Conservation (phyloP, 2,797 vertebrate genomes). For the Hafferia zeledoni region DNA sequence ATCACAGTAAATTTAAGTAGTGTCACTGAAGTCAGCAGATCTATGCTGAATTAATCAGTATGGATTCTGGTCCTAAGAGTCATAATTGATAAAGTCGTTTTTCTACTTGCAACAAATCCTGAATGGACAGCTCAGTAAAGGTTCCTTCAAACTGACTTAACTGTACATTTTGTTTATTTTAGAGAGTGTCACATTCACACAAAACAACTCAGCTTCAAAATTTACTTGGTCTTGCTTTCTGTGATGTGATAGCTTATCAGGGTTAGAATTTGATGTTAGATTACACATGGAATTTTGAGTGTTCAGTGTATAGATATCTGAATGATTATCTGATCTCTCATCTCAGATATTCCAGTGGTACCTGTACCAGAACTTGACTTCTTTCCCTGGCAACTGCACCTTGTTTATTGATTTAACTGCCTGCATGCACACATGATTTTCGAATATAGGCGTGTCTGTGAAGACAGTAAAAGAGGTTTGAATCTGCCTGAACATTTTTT, state of each 20-base stretch:
- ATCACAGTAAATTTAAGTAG: not conserved
- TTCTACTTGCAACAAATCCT: not conserved
- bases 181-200: not conserved
- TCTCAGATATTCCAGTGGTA: not conserved
- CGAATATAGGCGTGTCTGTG: not conserved
- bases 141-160: not conserved
- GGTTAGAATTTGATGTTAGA: not conserved
- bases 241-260: not conserved
- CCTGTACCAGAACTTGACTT: not conserved
- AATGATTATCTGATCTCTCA: not conserved
- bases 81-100: not conserved
- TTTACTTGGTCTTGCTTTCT: not conserved
- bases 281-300: not conserved
- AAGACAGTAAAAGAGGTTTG: not conserved
- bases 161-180: not conserved
- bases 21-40: conserved; percentile 32
- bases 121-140: not conserved
- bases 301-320: not conserved
- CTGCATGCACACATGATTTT: not conserved
- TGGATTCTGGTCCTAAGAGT: conserved; percentile 1
- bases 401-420: not conserved
- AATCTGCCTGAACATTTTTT: not conserved
- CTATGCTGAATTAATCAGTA: conserved; percentile 42
- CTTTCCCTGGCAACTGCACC: not conserved
- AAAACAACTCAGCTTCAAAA: not conserved